A percentile compares a stretch with the other conserved stretches of the same genome.
Conservation (phyloP, 2,113 vertebrate genomes). For the Scomber japonicus region DNA sequence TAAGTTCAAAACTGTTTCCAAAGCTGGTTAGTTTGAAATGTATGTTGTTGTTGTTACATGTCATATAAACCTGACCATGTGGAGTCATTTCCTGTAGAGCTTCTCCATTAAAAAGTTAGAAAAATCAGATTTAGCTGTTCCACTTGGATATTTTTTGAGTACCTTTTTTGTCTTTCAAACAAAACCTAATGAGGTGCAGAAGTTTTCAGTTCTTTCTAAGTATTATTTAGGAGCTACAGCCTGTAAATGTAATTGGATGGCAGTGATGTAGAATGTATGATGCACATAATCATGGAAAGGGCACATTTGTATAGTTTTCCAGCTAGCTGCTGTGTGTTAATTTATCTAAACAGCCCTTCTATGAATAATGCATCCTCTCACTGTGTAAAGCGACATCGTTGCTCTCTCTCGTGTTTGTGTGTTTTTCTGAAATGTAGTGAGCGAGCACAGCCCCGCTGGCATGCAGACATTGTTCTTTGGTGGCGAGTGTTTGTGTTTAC, state of each 20-base stretch:
- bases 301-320: neutral
- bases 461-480: conserved; percentile 56
- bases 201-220: neutral
- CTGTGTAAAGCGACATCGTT: neutral
- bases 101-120: neutral
- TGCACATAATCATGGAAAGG: neutral
- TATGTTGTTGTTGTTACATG: neutral
- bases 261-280: neutral
- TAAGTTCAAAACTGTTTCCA: neutral
- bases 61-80: neutral
- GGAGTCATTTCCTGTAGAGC: neutral
- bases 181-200: neutral
- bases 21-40: neutral
- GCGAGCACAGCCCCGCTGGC: conserved; percentile 41
- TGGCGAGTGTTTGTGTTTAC: conserved; percentile 70
- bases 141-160: neutral
- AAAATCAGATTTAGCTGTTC: neutral
- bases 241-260: neutral
- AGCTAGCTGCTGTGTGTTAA: neutral
- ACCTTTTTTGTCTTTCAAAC: neutral
- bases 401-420: conserved; percentile 25
- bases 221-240: neutral
- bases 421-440: conserved; percentile 44
- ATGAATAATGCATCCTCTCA: neutral
- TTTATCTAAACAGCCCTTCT: neutral